Evolutionary conservation across 2,888 invertebrate genomes (phyloP).

Genomic region (Drymonia ruficornis): DNA sequence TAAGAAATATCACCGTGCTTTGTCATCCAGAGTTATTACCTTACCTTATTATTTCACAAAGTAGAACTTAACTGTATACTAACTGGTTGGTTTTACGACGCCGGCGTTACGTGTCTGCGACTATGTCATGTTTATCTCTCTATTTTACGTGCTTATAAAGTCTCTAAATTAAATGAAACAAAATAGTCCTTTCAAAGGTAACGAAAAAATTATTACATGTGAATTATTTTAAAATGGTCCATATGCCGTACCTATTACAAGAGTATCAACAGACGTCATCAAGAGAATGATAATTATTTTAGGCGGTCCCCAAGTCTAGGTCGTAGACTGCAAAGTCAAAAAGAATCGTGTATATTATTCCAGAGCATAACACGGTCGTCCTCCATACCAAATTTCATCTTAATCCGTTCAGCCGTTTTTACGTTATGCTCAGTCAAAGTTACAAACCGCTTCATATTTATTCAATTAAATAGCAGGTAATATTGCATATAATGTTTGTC

Average conservation of each 20-base stretch:
- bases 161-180: neutral
- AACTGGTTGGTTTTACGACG: constrained; percentile 8
- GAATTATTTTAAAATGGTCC: no score
- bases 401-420: no score
- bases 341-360: no score
- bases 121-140: constrained; percentile 14
- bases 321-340: no score
- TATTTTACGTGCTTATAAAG: constrained; percentile 14
- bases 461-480: no score
- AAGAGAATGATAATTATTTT: no score
- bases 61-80: constrained; percentile 8
- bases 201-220: no score
- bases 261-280: no score
- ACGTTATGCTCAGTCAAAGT: neutral
- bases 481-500: constrained; percentile 2
- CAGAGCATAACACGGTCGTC: no score
- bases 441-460: neutral
- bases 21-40: constrained; percentile 3
- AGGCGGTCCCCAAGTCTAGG: no score
- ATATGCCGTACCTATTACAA: no score
- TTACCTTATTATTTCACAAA: constrained; percentile 7
- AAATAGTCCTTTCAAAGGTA: neutral
- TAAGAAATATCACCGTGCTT: constrained; percentile 1
- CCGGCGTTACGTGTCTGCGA: constrained; percentile 11
- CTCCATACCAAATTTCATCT: no score